Base-by-base conservation (phyloP, 2,888 invertebrate genomes). In the Papilio elwesi region DNA sequence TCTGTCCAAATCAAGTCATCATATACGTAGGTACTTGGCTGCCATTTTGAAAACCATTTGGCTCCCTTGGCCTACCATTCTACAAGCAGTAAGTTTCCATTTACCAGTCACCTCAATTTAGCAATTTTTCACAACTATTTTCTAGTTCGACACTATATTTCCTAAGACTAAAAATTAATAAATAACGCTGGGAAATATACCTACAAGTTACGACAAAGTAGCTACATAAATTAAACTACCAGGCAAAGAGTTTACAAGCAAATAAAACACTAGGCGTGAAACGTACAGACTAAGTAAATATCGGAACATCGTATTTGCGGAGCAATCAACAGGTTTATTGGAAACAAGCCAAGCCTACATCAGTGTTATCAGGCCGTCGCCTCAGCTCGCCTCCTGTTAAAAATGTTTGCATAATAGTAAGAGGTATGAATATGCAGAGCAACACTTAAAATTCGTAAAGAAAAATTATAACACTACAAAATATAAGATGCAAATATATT, bases 301-400 rank as follows among this genome's bases (percentile, higher is more conserved):
- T 52, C 63, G 62, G 51, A 52, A 38, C 26, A 38, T 13, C 11
- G 26, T 51, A 62, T n/a, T 69, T 53, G 52, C 62, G 15, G 52
- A 52, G 52, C 69, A 69, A 63, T 69, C 63, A 69, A 69, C 69
- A 69, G 63, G 70, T 64, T 74, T 43, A 69, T 69, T 63, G 55
- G 49, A 38, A 36, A 36, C 43, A 15, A 43, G 59, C 59, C 59
- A 62, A 62, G 59, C 59, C 38, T 43, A 7, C 59, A 43, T 43
- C 43, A n/a, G 43, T 13, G 9, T 15, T 43, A 43, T 62, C 59
- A 62, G 59, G n/a, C 9, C 59, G n/a, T 38, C 59, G 38, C n/a
- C 11, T 38, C 6, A 13, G 11, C n/a, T 6, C 38, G 15, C 11
- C 15, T 62, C n/a, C 4, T n/a, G 43, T 59, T 38, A 26, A 43